A percentile compares a stretch with the other conserved stretches of the same genome.
Conservation (phyloP, 2,888 invertebrate species). For the Aleiodes leptofemur region DNA sequence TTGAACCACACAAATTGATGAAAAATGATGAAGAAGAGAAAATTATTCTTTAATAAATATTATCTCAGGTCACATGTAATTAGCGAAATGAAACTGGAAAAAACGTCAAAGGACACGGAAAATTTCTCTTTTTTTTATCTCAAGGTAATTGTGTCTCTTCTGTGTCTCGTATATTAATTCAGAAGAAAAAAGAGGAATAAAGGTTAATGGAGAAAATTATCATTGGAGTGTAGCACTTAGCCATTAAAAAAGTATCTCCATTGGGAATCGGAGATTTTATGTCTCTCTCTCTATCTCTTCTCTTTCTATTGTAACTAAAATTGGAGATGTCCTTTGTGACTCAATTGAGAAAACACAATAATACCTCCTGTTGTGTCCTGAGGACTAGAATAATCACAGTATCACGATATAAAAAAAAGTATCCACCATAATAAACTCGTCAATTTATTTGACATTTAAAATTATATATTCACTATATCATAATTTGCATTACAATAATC, state of each 20-base stretch:
- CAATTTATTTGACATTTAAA: not conserved
- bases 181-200: not conserved
- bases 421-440: not conserved
- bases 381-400: not conserved
- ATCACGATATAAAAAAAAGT: too few species aligned
- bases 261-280: not conserved
- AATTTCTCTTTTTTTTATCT: too few species aligned
- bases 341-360: slow-evolving; percentile 7
- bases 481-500: too few species aligned
- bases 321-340: slow-evolving; percentile 12
- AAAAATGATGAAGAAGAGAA: not conserved
- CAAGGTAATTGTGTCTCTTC: not conserved
- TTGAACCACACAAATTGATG: too few species aligned
- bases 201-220: slow-evolving; percentile 1
- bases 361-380: not conserved
- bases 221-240: slow-evolving; percentile 1
- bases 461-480: too few species aligned
- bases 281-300: not conserved
- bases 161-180: not conserved
- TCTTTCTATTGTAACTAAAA: not conserved
- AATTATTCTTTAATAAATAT: too few species aligned
- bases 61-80: too few species aligned
- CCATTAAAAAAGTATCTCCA: slow-evolving; percentile 1
- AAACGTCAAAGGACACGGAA: too few species aligned
- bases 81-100: too few species aligned